Percentiles rank a stretch among this genome's conserved stretches.
These are phyloP conservation scores for Agapornis roseicollis DNA, from an alignment of 2,113 vertebrate genomes.

Conservation along the genomic window DNA sequence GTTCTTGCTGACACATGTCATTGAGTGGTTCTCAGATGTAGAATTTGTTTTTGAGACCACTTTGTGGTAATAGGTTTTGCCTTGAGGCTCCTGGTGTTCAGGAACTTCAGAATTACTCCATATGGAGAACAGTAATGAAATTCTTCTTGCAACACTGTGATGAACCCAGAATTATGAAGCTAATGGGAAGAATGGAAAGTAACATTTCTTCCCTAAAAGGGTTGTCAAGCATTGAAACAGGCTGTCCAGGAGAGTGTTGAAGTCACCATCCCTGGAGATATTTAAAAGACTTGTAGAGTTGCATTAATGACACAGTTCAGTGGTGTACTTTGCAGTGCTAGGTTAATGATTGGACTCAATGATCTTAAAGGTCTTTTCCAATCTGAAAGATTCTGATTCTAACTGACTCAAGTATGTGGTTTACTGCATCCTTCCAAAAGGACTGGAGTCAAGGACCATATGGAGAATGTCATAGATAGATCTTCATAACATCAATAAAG, in stretches of 20 bases:
- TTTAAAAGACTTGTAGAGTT: background rate
- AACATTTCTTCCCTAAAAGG: background rate
- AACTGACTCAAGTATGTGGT: accelerated
- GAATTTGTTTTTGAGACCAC: background rate
- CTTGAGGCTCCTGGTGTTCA: background rate
- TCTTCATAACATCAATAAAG: background rate
- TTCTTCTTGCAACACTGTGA: background rate
- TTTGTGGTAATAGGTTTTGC: background rate
- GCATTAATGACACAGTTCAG: background rate
- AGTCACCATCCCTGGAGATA: background rate
- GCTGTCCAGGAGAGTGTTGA: background rate
- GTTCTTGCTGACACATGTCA: background rate
- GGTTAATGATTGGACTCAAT: accelerated
- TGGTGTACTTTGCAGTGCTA: background rate
- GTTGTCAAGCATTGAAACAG: background rate
- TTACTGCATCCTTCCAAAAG: background rate
- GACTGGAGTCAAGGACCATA: background rate
- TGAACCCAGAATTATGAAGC: background rate
- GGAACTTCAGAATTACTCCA: background rate
- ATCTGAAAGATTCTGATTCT: background rate
- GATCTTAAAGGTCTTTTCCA: background rate
- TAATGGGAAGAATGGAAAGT: background rate
- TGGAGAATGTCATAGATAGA: background rate
- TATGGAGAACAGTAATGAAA: background rate
- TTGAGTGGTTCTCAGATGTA: background rate